A percentile compares a stretch with the other conserved stretches of the same genome.
These are phyloP conservation scores for Platichthys flesus DNA, from an alignment of 2,113 vertebrate genomes.

Conservation along the genomic window DNA sequence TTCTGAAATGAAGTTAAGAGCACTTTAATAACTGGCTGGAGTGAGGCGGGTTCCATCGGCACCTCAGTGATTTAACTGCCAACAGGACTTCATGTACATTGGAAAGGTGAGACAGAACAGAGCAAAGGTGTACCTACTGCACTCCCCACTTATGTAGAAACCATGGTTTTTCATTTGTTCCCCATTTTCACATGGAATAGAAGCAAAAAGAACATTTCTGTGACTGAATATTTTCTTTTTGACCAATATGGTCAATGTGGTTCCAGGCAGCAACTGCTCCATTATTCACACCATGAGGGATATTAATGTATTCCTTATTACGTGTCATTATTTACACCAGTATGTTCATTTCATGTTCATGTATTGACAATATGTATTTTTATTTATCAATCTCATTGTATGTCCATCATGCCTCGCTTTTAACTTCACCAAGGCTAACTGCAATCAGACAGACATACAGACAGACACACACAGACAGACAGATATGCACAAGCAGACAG, in stretches of 20 bases:
- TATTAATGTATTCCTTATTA: not conserved
- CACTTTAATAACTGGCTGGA: constrained; percentile 19
- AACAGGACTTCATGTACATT: constrained; percentile 25
- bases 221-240: not conserved
- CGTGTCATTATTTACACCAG: constrained; percentile 4
- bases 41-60: constrained; percentile 18
- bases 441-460: too few species aligned
- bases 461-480: too few species aligned
- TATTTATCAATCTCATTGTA: not conserved
- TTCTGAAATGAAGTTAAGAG: constrained; percentile 16
- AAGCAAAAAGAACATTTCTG: not conserved
- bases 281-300: constrained; percentile 16
- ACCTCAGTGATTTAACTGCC: constrained; percentile 27
- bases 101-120: constrained; percentile 31
- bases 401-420: too few species aligned
- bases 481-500: too few species aligned
- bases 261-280: constrained; percentile 6
- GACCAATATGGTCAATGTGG: constrained; percentile 10
- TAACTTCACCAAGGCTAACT: too few species aligned
- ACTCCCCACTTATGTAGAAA: constrained; percentile 1
- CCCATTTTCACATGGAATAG: constrained; percentile 13
- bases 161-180: constrained; percentile 1
- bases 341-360: constrained; percentile 5
- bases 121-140: not conserved
- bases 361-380: not conserved